These are phyloP conservation scores for Elegia similella DNA, from an alignment of 2,888 invertebrate genomes.

Conservation along the genomic window DNA sequence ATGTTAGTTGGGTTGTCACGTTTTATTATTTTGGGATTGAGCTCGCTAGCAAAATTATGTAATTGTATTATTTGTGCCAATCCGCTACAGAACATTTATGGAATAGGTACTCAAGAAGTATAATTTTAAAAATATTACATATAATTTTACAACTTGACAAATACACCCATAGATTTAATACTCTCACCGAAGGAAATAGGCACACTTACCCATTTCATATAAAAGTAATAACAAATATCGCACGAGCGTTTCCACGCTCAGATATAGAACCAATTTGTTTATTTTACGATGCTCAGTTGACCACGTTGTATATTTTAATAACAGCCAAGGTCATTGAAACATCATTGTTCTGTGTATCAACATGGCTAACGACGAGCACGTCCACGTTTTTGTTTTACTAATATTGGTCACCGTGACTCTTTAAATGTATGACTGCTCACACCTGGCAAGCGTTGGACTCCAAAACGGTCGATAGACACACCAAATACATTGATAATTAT, in stretches of 20 bases:
- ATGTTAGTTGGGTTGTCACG: too few relatives aligned
- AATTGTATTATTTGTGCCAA: too few relatives aligned
- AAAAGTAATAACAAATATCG: too few relatives aligned
- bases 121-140: too few relatives aligned
- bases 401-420: slow-evolving; percentile 4
- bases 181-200: too few relatives aligned
- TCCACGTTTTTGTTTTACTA: slow-evolving; percentile 12
- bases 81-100: too few relatives aligned
- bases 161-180: too few relatives aligned
- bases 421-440: neutral
- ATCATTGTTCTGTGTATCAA: slow-evolving; percentile 9
- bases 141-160: too few relatives aligned
- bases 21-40: too few relatives aligned
- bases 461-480: neutral
- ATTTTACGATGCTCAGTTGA: neutral
- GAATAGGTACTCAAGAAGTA: too few relatives aligned
- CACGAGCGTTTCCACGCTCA: neutral
- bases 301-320: slow-evolving; percentile 8
- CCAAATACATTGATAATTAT: neutral
- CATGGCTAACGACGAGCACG: slow-evolving; percentile 1
- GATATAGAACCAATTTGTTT: neutral
- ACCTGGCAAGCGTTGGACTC: neutral
- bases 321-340: slow-evolving; percentile 5
- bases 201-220: too few relatives aligned
- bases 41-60: too few relatives aligned